Percentiles rank a stretch among this genome's conserved stretches.
These are phyloP conservation scores for Psettodes erumei DNA, from an alignment of 2,113 vertebrate species.

Conservation along the genomic window DNA sequence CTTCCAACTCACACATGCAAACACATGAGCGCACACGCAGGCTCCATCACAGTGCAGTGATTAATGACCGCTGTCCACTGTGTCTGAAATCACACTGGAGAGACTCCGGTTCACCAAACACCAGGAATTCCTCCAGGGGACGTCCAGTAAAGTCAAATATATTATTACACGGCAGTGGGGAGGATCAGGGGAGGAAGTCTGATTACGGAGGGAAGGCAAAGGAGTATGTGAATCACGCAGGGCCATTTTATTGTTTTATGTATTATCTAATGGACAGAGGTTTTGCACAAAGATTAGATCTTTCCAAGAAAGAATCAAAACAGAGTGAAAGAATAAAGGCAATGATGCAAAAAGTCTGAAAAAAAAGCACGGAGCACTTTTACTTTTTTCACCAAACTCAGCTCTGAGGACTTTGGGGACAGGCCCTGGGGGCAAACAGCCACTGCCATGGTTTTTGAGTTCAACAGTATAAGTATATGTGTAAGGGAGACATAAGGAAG, in stretches of 20 bases:
- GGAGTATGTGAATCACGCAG: slow-evolving; percentile 8
- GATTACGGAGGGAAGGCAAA: slow-evolving; percentile 14
- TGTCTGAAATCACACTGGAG: slow-evolving; percentile 77
- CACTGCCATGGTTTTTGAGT: background rate
- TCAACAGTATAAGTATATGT: background rate
- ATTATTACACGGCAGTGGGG: slow-evolving; percentile 72
- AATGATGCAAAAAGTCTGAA: background rate
- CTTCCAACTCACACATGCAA: slow-evolving; percentile 56
- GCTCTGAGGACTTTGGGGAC: background rate
- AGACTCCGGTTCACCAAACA: slow-evolving; percentile 78
- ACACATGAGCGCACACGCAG: slow-evolving; percentile 32
- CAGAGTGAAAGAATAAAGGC: background rate
- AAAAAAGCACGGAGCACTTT: background rate
- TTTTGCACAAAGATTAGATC: no score
- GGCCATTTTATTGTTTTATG: slow-evolving; percentile 16
- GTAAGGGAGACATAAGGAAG: slow-evolving; percentile 22
- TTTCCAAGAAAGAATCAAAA: background rate
- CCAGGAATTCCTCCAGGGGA: slow-evolving; percentile 79
- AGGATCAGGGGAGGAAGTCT: slow-evolving; percentile 34
- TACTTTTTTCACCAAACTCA: background rate
- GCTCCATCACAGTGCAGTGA: slow-evolving; percentile 65
- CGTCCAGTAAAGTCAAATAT: slow-evolving; percentile 77
- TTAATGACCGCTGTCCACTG: slow-evolving; percentile 77
- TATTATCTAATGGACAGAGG: slow-evolving; percentile 41
- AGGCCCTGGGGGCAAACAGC: background rate